A percentile compares a stretch with the other conserved stretches of the same genome.
phyloP scores from a whole-genome alignment of 2,113 vertebrate species.

The Crotalus viridis region DNA sequence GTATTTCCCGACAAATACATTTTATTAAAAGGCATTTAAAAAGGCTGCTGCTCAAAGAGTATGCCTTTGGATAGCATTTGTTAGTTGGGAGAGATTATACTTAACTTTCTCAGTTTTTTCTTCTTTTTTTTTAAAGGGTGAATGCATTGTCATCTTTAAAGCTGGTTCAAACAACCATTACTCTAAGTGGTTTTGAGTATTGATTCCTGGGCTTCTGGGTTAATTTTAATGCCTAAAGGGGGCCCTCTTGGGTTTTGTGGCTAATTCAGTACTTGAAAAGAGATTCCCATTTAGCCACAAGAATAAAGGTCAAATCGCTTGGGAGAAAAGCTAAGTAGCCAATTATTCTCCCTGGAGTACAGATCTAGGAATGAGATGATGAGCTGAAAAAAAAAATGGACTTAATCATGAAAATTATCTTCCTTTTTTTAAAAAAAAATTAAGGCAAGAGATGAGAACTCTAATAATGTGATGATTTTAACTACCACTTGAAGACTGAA shows the following conservation, averaged over 20 bases:
- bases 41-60: background rate
- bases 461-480: constrained; percentile 18
- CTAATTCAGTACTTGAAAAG: background rate
- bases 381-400: background rate
- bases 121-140: background rate
- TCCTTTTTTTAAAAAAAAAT: constrained; percentile 7
- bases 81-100: background rate
- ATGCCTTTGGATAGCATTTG: background rate
- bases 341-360: constrained; percentile 13
- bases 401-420: constrained; percentile 37
- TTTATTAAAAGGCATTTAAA: background rate
- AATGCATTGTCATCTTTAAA: background rate
- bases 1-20: background rate
- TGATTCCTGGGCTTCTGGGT: background rate
- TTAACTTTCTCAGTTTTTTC: background rate
- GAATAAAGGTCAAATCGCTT: constrained; percentile 24
- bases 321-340: constrained; percentile 11
- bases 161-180: background rate
- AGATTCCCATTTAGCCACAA: constrained; percentile 15
- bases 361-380: constrained; percentile 23
- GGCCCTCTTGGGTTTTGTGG: background rate
- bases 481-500: constrained; percentile 5
- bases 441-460: constrained; percentile 20
- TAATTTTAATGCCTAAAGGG: background rate
- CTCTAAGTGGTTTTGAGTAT: background rate